phyloP scores from a whole-genome alignment of 2,797 vertebrate species.

The Naso thynnoides region DNA sequence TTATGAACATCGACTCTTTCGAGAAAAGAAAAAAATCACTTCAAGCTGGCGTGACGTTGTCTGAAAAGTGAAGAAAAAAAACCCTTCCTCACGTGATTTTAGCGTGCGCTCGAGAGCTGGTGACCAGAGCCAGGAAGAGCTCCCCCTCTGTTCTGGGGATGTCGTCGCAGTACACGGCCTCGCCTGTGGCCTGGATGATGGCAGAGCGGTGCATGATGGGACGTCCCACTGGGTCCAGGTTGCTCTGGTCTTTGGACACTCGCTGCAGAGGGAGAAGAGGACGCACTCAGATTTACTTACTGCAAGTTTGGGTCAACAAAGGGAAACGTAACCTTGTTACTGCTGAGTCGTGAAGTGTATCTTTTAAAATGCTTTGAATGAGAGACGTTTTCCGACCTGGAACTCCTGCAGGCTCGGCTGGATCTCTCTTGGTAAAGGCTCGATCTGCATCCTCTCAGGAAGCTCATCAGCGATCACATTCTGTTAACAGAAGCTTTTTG shows the following conservation, averaged over 20 bases:
- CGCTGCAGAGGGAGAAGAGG: slow-evolving; percentile 56
- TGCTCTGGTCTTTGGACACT: slow-evolving; percentile 78
- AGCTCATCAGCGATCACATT: slow-evolving; percentile 52
- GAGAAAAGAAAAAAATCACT: too few relatives aligned
- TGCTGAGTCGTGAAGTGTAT: too few relatives aligned
- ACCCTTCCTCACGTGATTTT: slow-evolving; percentile 87
- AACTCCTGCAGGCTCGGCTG: slow-evolving; percentile 78
- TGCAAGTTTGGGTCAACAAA: neutral
- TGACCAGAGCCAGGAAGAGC: slow-evolving; percentile 88
- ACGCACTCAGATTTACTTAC: neutral
- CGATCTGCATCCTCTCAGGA: slow-evolving; percentile 54
- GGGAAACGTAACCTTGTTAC: neutral
- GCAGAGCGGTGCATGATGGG: slow-evolving; percentile 91
- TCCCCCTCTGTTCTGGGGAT: slow-evolving; percentile 88
- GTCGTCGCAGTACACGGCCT: slow-evolving; percentile 92
- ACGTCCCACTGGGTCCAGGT: slow-evolving; percentile 88
- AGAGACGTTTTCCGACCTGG: slow-evolving; percentile 67
- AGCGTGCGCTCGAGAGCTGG: slow-evolving; percentile 90
- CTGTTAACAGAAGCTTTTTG: slow-evolving; percentile 41
- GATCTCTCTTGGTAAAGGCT: slow-evolving; percentile 75
- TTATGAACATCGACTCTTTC: too few relatives aligned
- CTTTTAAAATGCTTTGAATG: neutral
- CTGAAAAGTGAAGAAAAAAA: too few relatives aligned
- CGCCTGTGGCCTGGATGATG: slow-evolving; percentile 91
- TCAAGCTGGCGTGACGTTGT: too few relatives aligned